phyloP scores from a whole-genome alignment of 2,888 invertebrate genomes.

The Creontiades dilutus region DNA sequence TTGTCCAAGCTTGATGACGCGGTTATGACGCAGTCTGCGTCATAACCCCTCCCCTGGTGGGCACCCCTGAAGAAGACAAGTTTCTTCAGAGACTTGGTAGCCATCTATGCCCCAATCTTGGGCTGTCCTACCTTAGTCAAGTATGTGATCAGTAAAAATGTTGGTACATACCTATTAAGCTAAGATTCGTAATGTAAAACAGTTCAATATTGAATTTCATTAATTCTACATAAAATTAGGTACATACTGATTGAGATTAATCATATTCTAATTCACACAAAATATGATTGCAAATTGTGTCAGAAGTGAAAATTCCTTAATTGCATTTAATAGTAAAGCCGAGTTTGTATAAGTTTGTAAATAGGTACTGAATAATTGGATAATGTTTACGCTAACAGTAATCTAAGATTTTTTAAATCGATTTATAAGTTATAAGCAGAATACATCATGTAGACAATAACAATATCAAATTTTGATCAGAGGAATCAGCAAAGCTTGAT shows the following conservation, averaged over 20 bases:
- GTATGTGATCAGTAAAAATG: too few species aligned
- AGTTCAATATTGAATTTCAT: too few species aligned
- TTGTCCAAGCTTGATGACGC: too few species aligned
- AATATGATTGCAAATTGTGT: not conserved
- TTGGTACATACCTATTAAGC: too few species aligned
- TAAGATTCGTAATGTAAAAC: too few species aligned
- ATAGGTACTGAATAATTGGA: conserved; percentile 40
- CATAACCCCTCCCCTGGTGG: too few species aligned
- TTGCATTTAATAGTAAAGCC: conserved; percentile 48
- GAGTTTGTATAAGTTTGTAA: conserved; percentile 32
- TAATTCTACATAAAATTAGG: too few species aligned
- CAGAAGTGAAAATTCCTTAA: conserved; percentile 41
- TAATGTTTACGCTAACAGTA: conserved; percentile 51
- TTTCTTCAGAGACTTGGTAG: too few species aligned
- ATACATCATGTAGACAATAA: conserved; percentile 69
- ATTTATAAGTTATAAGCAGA: conserved; percentile 56
- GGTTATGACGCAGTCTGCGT: too few species aligned
- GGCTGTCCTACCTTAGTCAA: too few species aligned
- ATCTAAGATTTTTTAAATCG: conserved; percentile 56
- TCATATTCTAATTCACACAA: not conserved
- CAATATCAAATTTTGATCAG: conserved; percentile 59
- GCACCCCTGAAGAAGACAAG: too few species aligned
- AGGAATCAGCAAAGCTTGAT: conserved; percentile 43
- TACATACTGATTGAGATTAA: not conserved
- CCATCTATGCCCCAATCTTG: too few species aligned